Evolutionary conservation across 2,797 vertebrate genomes (phyloP).

Genomic region (Anolis apletophallus): DNA sequence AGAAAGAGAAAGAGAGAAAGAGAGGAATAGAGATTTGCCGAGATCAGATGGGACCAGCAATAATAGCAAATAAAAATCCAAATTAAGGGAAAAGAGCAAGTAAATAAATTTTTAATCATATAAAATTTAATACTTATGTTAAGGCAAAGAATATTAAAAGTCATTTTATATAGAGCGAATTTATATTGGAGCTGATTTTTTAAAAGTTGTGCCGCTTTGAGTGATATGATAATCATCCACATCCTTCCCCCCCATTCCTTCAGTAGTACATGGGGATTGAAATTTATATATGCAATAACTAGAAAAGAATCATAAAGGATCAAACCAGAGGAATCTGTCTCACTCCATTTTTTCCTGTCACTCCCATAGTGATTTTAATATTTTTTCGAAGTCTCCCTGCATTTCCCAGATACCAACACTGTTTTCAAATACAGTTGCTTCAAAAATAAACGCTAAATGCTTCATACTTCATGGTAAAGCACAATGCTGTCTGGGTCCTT

Average conservation of each 20-base stretch:
- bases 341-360: conserved; percentile 86
- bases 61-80: conserved; percentile 75
- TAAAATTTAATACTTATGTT: conserved; percentile 81
- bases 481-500: conserved; percentile 66
- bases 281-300: conserved; percentile 85
- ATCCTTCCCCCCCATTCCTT: conserved; percentile 52
- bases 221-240: conserved; percentile 81
- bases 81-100: conserved; percentile 72
- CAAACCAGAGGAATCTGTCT: conserved; percentile 81
- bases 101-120: conserved; percentile 81
- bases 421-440: conserved; percentile 82
- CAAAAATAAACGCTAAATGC: conserved; percentile 74
- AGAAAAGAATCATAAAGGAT: conserved; percentile 84
- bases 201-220: conserved; percentile 74
- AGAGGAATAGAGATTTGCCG: conserved; percentile 12
- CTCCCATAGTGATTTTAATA: conserved; percentile 86
- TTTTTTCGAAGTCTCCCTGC: conserved; percentile 80
- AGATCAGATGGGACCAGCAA: conserved; percentile 64
- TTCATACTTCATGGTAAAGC: conserved; percentile 59
- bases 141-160: conserved; percentile 83
- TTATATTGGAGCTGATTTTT: conserved; percentile 79
- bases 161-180: conserved; percentile 81
- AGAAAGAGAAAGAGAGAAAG: conserved; percentile 46
- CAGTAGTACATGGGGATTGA: conserved; percentile 77
- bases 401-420: conserved; percentile 82